These are phyloP conservation scores for Scylla paramamosain DNA, from an alignment of 1,140 invertebrate genomes.

Conservation along the genomic window DNA sequence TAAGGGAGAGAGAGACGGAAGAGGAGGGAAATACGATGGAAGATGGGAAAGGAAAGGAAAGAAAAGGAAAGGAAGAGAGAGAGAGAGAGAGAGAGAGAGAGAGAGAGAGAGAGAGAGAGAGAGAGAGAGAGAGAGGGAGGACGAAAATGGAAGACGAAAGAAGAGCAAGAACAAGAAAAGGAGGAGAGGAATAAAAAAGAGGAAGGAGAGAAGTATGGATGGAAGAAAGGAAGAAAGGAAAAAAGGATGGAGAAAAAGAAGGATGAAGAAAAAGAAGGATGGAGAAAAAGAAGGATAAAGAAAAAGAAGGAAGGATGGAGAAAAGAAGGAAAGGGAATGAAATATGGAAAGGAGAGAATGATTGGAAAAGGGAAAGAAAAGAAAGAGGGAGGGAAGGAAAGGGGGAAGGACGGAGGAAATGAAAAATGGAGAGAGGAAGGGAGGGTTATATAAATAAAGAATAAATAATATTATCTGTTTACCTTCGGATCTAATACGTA, in stretches of 20 bases:
- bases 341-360: too few species aligned
- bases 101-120: constrained; percentile 42
- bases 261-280: not conserved
- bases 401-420: too few species aligned
- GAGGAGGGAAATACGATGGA: not conserved
- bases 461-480: too few species aligned
- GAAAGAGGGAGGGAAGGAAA: too few species aligned
- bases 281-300: not conserved
- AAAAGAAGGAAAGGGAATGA: too few species aligned
- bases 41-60: not conserved
- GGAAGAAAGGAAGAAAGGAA: not conserved
- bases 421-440: too few species aligned
- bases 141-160: not conserved
- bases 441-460: too few species aligned
- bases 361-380: not conserved
- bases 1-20: not conserved
- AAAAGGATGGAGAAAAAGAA: not conserved
- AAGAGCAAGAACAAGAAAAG: not conserved
- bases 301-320: too few species aligned
- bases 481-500: too few species aligned
- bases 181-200: not conserved
- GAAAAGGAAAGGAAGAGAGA: not conserved
- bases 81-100: constrained; percentile 16
- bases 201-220: not conserved
- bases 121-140: not conserved